Evolutionary conservation across 2,113 vertebrate genomes (phyloP).

Genomic region (Datnioides undecimradiatus): DNA sequence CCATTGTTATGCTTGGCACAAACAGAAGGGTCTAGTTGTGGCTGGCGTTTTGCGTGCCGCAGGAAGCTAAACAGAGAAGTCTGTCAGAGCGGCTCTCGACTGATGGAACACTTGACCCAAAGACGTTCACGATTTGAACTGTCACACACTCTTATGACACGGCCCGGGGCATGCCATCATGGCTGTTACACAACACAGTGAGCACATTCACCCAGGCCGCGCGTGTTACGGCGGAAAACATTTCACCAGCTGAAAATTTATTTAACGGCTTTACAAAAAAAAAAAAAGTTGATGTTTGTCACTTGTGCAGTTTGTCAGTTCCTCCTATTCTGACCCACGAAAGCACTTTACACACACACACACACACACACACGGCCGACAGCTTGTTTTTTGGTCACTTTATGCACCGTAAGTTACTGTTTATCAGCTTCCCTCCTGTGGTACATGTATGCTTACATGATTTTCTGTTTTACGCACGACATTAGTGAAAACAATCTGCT

Average conservation of each 20-base stretch:
- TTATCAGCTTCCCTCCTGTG: constrained; percentile 5
- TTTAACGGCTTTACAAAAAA: constrained; percentile 65
- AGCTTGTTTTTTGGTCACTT: constrained; percentile 32
- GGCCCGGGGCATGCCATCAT: constrained; percentile 58
- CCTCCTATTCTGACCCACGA: not conserved
- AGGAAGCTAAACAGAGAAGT: constrained; percentile 77
- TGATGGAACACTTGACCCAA: constrained; percentile 72
- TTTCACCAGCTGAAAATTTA: constrained; percentile 46
- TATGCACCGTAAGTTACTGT: not conserved
- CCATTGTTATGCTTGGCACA: constrained; percentile 78
- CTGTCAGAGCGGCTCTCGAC: constrained; percentile 62
- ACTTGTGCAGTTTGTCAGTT: constrained; percentile 6
- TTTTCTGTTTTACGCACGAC: constrained; percentile 2
- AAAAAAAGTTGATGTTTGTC: constrained; percentile 6
- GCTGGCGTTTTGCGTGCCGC: constrained; percentile 62
- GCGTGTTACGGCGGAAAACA: constrained; percentile 28
- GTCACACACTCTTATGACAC: constrained; percentile 75
- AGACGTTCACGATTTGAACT: constrained; percentile 62
- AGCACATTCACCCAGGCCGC: constrained; percentile 47
- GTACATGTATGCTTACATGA: constrained; percentile 13
- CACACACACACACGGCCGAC: constrained; percentile 4
- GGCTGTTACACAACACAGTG: constrained; percentile 56
- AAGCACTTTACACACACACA: constrained; percentile 28
- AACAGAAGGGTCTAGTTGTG: constrained; percentile 52
- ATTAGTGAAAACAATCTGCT: not conserved